Conservation (phyloP, 2,797 vertebrate genomes). For the Antennarius maculatus region DNA sequence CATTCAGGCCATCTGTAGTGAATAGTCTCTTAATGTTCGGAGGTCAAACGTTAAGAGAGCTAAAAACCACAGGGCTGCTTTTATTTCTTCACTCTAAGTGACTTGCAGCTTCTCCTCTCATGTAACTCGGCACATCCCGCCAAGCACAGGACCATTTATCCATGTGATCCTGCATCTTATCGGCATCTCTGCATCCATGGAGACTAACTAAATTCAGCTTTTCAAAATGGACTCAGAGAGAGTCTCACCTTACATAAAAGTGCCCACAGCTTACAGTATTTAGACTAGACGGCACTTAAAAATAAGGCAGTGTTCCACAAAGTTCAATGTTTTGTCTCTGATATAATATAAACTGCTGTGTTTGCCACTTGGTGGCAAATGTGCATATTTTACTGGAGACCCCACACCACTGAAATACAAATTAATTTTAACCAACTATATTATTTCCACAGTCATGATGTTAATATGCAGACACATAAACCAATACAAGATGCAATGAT, state of each 20-base stretch:
- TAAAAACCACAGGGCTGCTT: constrained; percentile 56
- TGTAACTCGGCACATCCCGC: constrained; percentile 25
- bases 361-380: constrained; percentile 14
- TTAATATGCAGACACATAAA: constrained; percentile 4
- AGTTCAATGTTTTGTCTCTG: constrained; percentile 8
- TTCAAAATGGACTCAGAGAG: constrained; percentile 45
- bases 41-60: constrained; percentile 70
- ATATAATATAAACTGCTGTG: constrained; percentile 29
- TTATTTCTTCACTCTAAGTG: constrained; percentile 53
- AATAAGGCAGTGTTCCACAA: constrained; percentile 27
- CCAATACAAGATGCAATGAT: constrained; percentile 26
- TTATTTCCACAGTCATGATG: constrained; percentile 12
- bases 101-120: constrained; percentile 46
- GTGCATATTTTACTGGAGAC: constrained; percentile 19
- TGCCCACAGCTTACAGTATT: constrained; percentile 20
- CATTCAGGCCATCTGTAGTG: constrained; percentile 76
- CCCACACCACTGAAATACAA: constrained; percentile 12
- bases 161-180: constrained; percentile 55
- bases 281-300: constrained; percentile 24
- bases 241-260: constrained; percentile 55
- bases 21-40: constrained; percentile 51
- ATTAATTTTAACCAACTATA: constrained; percentile 17
- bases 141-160: constrained; percentile 42
- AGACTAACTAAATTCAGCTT: constrained; percentile 55
- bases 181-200: constrained; percentile 35